Evolutionary conservation across 2,888 invertebrate species (phyloP).

Genomic region (Oscheius onirici): DNA sequence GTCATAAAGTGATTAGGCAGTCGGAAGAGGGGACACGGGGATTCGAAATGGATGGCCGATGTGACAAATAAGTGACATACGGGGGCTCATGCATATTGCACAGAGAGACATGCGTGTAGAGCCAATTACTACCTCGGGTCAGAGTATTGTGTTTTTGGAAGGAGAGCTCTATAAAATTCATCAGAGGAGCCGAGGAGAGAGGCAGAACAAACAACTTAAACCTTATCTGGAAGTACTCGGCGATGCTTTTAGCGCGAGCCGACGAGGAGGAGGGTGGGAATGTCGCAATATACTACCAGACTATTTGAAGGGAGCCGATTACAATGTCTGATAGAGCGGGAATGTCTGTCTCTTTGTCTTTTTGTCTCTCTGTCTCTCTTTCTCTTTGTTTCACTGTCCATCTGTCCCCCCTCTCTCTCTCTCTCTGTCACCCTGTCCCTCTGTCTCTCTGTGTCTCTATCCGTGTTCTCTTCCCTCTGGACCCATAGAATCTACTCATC

Average conservation of each 20-base stretch:
- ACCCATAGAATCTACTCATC: background rate
- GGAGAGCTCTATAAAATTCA: conserved; percentile 6
- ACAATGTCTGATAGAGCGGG: too few species aligned
- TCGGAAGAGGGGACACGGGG: conserved; percentile 8
- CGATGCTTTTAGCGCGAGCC: conserved; percentile 14
- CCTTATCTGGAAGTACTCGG: conserved; percentile 28
- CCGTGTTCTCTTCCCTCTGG: too few species aligned
- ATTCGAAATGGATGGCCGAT: conserved; percentile 30
- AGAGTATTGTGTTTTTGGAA: conserved; percentile 1
- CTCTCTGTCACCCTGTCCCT: too few species aligned
- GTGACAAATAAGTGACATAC: conserved; percentile 36
- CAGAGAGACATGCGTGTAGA: background rate
- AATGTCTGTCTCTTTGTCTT: too few species aligned
- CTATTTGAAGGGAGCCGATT: too few species aligned
- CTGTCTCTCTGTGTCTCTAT: too few species aligned
- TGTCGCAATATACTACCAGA: background rate
- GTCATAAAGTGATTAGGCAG: conserved; percentile 30
- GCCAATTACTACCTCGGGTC: conserved; percentile 12
- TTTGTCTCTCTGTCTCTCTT: too few species aligned
- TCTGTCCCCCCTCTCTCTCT: too few species aligned
- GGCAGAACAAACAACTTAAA: conserved; percentile 31
- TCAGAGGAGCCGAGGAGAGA: background rate
- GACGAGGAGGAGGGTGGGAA: conserved; percentile 14
- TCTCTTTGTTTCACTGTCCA: too few species aligned
- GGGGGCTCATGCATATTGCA: conserved; percentile 37